A percentile compares a stretch with the other conserved stretches of the same genome.
phyloP scores from a whole-genome alignment of 2,888 invertebrate genomes.

The Sphecodes monilicornis region DNA sequence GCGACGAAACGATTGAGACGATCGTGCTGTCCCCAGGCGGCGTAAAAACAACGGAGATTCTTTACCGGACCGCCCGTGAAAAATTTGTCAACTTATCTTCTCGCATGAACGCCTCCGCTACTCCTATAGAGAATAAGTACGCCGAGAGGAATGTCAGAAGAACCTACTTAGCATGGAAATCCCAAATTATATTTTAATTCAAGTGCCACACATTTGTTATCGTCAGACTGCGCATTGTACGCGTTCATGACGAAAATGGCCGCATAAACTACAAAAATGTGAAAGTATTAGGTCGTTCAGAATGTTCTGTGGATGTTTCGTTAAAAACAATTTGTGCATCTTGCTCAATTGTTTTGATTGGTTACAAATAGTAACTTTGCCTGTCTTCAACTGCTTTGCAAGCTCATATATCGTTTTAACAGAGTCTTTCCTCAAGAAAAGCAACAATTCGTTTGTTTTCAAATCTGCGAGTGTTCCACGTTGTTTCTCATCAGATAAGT shows the following conservation, averaged over 20 bases:
- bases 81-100: constrained; percentile 46
- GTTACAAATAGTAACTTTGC: background rate
- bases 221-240: background rate
- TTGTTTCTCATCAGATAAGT: no score
- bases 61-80: background rate
- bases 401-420: no score
- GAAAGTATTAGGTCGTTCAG: background rate
- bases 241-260: background rate
- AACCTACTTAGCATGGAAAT: background rate
- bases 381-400: background rate
- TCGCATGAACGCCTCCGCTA: background rate
- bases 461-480: background rate
- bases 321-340: background rate
- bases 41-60: constrained; percentile 3
- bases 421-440: no score
- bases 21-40: constrained; percentile 2
- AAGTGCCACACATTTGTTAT: background rate
- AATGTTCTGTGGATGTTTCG: background rate
- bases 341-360: background rate
- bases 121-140: background rate
- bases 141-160: background rate
- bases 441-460: background rate
- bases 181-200: background rate
- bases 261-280: background rate
- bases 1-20: constrained; percentile 49